These are phyloP conservation scores for Ennomos fuscantarius DNA, from an alignment of 2,888 invertebrate species.

Conservation along the genomic window DNA sequence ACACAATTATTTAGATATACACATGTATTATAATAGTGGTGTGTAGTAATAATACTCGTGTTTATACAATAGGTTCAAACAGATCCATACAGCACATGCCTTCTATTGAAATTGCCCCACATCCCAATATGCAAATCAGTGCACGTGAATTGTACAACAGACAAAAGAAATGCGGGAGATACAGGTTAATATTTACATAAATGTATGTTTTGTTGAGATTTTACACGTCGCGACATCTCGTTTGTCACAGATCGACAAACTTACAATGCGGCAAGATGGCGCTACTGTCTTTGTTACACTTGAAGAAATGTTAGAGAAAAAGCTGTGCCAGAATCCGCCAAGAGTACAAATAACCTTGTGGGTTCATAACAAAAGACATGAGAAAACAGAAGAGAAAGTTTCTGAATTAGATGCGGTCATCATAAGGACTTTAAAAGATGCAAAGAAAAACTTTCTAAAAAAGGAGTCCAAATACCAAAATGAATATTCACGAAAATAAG, in stretches of 20 bases:
- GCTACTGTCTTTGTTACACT: constrained; percentile 12
- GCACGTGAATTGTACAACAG: constrained; percentile 70
- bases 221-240: constrained; percentile 52
- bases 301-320: constrained; percentile 2
- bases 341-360: constrained; percentile 8
- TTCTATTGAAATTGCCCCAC: constrained; percentile 70
- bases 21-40: too few species aligned
- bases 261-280: constrained; percentile 10
- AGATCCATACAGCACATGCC: constrained; percentile 3
- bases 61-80: constrained; percentile 1
- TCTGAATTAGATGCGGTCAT: constrained; percentile 20
- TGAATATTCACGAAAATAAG: constrained; percentile 26
- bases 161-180: constrained; percentile 70
- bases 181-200: constrained; percentile 63
- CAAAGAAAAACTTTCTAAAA: constrained; percentile 27
- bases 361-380: constrained; percentile 19
- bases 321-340: constrained; percentile 1
- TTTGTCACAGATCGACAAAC: constrained; percentile 43
- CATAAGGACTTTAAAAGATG: constrained; percentile 25
- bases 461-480: constrained; percentile 20
- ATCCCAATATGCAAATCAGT: constrained; percentile 79
- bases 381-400: constrained; percentile 27
- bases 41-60: too few species aligned
- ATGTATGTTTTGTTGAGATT: constrained; percentile 56
- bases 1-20: too few species aligned